Evolutionary conservation across 1,140 invertebrate species (phyloP).

Genomic region (Neuroterus valhalla): DNA sequence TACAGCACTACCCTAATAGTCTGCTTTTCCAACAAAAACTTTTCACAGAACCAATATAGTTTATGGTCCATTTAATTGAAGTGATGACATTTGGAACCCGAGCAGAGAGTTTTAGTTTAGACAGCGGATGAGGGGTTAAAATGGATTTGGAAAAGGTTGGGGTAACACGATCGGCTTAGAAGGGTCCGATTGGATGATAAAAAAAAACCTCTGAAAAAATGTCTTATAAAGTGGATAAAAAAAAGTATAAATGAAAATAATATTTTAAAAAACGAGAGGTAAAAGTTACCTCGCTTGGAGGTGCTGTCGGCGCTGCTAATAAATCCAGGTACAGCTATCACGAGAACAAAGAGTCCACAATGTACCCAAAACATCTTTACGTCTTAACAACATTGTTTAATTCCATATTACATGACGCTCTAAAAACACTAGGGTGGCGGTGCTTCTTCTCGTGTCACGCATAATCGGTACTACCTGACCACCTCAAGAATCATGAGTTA

Average conservation of each 20-base stretch:
- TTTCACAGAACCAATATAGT: not conserved
- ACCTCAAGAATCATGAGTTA: constrained; percentile 61
- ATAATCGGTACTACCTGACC: constrained; percentile 67
- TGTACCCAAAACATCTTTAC: constrained; percentile 75
- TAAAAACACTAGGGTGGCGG: constrained; percentile 65
- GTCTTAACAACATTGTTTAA: constrained; percentile 76
- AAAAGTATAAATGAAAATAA: not conserved
- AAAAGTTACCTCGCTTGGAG: constrained; percentile 71
- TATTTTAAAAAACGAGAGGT: constrained; percentile 4
- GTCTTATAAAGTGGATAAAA: not conserved
- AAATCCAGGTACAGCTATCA: constrained; percentile 74
- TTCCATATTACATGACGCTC: constrained; percentile 73
- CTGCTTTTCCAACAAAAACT: too few relatives aligned
- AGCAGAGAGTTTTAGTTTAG: not conserved
- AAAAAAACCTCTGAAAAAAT: not conserved
- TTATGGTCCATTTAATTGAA: not conserved
- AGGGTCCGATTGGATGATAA: not conserved
- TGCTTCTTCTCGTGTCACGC: constrained; percentile 58
- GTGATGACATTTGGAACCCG: not conserved
- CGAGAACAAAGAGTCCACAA: constrained; percentile 75
- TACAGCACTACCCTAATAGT: too few relatives aligned
- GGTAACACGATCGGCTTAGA: not conserved
- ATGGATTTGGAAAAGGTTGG: constrained; percentile 17
- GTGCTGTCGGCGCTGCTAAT: constrained; percentile 71
- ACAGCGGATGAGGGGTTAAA: constrained; percentile 13